Evolutionary conservation across 2,797 vertebrate species (phyloP).

Genomic region (Benthosema pterotum): DNA sequence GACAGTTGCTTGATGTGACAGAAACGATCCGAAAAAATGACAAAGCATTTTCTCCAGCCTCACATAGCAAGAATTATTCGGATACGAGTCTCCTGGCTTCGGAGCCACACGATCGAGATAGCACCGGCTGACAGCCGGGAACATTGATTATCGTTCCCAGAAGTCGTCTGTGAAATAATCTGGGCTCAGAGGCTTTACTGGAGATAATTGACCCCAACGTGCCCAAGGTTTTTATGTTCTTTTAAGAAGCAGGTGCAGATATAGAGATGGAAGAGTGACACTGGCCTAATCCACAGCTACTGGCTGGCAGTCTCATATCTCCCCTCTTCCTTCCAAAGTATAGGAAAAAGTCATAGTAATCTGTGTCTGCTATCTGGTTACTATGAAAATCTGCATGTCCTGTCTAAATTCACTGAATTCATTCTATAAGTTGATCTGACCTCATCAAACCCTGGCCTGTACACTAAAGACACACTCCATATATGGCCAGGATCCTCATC

Average conservation of each 20-base stretch:
- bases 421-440: no score
- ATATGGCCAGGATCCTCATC: no score
- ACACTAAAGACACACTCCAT: no score
- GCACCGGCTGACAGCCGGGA: slow-evolving; percentile 48
- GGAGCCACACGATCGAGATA: slow-evolving; percentile 30
- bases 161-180: slow-evolving; percentile 52
- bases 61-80: slow-evolving; percentile 21
- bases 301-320: slow-evolving; percentile 10
- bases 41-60: slow-evolving; percentile 8
- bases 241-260: slow-evolving; percentile 24
- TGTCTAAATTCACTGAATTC: no score
- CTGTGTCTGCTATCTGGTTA: no score
- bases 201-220: slow-evolving; percentile 58
- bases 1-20: slow-evolving; percentile 25
- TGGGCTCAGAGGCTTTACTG: slow-evolving; percentile 34
- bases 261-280: neutral
- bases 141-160: slow-evolving; percentile 58
- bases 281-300: neutral
- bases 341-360: neutral
- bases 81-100: slow-evolving; percentile 28
- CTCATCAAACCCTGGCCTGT: no score
- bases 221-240: slow-evolving; percentile 20
- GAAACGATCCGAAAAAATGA: slow-evolving; percentile 33
- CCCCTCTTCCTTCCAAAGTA: neutral
- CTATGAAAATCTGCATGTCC: no score